Evolutionary conservation across 2,888 invertebrate genomes (phyloP).

Genomic region (Osmoderma eremita): DNA sequence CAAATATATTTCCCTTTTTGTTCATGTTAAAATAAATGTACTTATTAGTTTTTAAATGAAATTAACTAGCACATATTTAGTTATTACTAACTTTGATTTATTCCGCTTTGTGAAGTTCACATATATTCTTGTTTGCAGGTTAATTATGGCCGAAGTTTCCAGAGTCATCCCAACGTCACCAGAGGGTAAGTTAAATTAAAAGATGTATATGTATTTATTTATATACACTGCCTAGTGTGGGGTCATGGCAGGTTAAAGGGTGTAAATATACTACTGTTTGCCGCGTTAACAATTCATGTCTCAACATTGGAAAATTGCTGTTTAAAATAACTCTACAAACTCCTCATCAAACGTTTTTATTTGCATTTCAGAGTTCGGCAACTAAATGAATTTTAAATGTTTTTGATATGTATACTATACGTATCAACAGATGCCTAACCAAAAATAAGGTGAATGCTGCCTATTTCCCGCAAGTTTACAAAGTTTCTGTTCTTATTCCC

Average conservation of each 20-base stretch:
- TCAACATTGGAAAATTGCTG: background rate
- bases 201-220: background rate
- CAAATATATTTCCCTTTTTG: constrained; percentile 2
- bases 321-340: too few species aligned
- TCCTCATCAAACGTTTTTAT: too few species aligned
- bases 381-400: too few species aligned
- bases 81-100: background rate
- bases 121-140: constrained; percentile 17
- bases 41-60: background rate
- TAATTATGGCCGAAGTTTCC: constrained; percentile 37
- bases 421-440: too few species aligned
- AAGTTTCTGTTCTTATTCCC: background rate
- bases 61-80: background rate
- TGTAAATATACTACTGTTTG: constrained; percentile 1
- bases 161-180: constrained; percentile 31
- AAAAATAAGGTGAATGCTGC: too few species aligned
- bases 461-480: background rate
- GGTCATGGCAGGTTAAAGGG: constrained; percentile 5
- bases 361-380: too few species aligned
- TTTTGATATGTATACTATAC: too few species aligned
- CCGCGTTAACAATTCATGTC: background rate
- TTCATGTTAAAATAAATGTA: background rate
- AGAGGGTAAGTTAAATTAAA: constrained; percentile 36
- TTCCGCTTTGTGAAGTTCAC: constrained; percentile 12
- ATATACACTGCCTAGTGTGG: background rate